These are phyloP conservation scores for Bruchidius siliquastri DNA, from an alignment of 2,888 invertebrate species.

Conservation along the genomic window DNA sequence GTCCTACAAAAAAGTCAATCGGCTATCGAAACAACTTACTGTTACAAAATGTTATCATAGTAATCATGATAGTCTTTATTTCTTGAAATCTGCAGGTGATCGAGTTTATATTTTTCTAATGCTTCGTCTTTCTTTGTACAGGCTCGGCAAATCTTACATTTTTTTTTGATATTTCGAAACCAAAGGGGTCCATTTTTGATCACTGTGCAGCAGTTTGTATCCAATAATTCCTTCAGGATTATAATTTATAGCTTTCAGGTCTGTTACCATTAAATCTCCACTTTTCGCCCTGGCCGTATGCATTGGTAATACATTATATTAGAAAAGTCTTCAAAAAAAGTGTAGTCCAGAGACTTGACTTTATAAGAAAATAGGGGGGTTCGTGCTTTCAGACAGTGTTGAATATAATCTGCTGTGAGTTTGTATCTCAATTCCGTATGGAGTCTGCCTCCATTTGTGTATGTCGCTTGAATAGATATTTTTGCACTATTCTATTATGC, in stretches of 20 bases:
- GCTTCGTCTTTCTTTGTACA: too few species aligned
- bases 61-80: too few species aligned
- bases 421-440: conserved; percentile 10
- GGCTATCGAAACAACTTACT: too few species aligned
- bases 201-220: too few species aligned
- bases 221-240: too few species aligned
- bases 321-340: conserved; percentile 12
- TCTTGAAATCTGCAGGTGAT: too few species aligned
- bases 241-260: neutral
- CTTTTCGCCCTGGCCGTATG: conserved; percentile 9
- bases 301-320: conserved; percentile 5
- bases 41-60: too few species aligned
- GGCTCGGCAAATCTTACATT: too few species aligned
- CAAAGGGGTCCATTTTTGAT: too few species aligned
- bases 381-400: conserved; percentile 7
- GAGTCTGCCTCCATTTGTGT: conserved; percentile 18
- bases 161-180: too few species aligned
- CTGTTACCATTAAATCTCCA: conserved; percentile 9
- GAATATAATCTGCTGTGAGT: conserved; percentile 13
- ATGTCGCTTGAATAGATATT: conserved; percentile 15
- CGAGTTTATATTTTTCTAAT: too few species aligned
- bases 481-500: conserved; percentile 15
- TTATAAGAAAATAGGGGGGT: conserved; percentile 9
- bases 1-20: too few species aligned
- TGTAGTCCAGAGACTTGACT: conserved; percentile 9